phyloP scores from a whole-genome alignment of 2,113 vertebrate genomes.

The Brachypteracias leptosomus region DNA sequence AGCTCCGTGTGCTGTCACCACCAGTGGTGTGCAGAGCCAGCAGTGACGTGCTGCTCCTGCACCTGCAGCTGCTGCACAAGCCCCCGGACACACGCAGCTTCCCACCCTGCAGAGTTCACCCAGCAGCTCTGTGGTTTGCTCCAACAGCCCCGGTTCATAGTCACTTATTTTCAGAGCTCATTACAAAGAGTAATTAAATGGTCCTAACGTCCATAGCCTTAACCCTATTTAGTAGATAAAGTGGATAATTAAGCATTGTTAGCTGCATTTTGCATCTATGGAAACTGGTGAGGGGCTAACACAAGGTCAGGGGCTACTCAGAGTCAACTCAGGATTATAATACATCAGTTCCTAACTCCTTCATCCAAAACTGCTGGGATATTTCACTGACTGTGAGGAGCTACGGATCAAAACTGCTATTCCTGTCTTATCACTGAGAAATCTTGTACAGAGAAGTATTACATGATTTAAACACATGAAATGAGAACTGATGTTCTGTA shows the following conservation, averaged over 20 bases:
- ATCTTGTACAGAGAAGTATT: neutral
- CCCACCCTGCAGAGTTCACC: neutral
- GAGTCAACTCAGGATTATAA: neutral
- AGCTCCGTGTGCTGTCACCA: neutral
- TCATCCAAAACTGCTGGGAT: neutral
- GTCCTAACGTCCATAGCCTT: neutral
- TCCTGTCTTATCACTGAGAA: neutral
- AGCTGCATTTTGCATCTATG: conserved; percentile 4
- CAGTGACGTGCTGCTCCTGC: neutral
- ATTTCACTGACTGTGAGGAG: neutral
- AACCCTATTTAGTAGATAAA: conserved; percentile 41
- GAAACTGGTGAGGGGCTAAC: neutral
- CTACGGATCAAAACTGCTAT: neutral
- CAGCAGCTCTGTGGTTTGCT: neutral
- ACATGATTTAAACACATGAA: neutral
- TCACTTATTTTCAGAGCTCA: conserved; percentile 27
- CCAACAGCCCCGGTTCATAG: neutral
- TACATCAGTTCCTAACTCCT: neutral
- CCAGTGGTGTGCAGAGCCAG: neutral
- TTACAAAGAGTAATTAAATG: conserved; percentile 49
- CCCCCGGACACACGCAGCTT: fast-evolving
- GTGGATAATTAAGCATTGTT: conserved; percentile 40
- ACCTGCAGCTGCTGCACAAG: neutral
- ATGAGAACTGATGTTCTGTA: neutral
- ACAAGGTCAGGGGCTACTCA: neutral